Evolutionary conservation across 1,140 invertebrate species (phyloP).

Genomic region (Drosophila parvula): DNA sequence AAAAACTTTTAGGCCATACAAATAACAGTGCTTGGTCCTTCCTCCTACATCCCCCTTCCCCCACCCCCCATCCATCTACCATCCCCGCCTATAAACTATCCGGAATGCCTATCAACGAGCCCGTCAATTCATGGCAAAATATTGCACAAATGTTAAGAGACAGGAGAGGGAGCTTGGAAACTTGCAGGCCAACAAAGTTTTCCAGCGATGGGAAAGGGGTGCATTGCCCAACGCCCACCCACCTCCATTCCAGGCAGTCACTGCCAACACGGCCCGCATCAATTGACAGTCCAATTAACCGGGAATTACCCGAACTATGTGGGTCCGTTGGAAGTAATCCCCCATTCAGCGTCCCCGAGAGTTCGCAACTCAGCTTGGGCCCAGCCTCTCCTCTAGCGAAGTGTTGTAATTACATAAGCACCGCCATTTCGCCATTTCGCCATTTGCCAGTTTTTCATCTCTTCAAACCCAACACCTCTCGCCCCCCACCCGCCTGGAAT

Average conservation of each 20-base stretch:
- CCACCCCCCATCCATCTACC: too few relatives aligned
- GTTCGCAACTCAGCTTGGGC: conserved; percentile 27
- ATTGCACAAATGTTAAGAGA: conserved; percentile 50
- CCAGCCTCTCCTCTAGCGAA: conserved; percentile 12
- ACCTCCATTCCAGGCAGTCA: conserved; percentile 2
- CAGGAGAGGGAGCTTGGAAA: conserved; percentile 27
- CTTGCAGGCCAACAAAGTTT: conserved; percentile 47
- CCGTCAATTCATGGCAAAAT: conserved; percentile 66
- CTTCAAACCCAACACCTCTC: neutral
- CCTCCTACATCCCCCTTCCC: neutral
- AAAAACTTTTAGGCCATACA: conserved; percentile 55
- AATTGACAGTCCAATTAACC: conserved; percentile 56
- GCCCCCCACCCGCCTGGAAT: conserved; percentile 1
- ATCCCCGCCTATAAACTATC: neutral
- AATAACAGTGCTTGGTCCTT: conserved; percentile 19
- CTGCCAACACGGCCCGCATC: conserved; percentile 18
- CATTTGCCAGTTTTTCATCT: conserved; percentile 20
- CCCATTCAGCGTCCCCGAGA: conserved; percentile 41
- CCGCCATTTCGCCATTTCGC: conserved; percentile 25
- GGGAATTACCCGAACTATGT: conserved; percentile 50
- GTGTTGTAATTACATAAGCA: conserved; percentile 44
- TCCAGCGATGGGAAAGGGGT: neutral
- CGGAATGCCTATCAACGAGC: conserved; percentile 40
- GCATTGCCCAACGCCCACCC: neutral
- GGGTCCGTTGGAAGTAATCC: conserved; percentile 47